Evolutionary conservation across 2,113 vertebrate species (phyloP).

Genomic region (Bufo gargarizans): DNA sequence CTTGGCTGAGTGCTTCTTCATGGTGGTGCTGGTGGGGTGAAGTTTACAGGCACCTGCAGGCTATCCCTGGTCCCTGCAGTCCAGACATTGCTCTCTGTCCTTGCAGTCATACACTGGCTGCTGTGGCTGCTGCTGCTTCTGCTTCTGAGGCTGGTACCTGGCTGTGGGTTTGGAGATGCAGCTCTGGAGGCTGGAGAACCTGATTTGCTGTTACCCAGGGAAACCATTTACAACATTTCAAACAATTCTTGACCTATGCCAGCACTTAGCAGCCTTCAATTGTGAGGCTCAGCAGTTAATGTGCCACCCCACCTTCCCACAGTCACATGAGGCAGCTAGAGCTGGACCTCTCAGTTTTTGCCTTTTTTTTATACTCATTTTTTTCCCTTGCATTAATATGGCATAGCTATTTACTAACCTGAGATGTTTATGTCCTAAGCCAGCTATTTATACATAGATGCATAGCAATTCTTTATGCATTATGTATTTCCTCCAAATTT

Average conservation of each 20-base stretch:
- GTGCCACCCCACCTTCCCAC: slow-evolving; percentile 38
- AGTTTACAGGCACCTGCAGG: slow-evolving; percentile 15
- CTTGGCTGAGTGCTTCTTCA: slow-evolving; percentile 85
- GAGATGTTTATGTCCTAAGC: background rate
- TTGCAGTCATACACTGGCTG: slow-evolving; percentile 53
- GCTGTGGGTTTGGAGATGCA: slow-evolving; percentile 63
- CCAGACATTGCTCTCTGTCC: slow-evolving; percentile 60
- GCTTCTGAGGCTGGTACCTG: slow-evolving; percentile 59
- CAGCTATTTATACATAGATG: background rate
- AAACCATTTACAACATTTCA: slow-evolving; percentile 71
- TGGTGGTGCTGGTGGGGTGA: slow-evolving; percentile 69
- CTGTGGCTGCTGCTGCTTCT: slow-evolving; percentile 24
- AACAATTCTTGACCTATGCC: slow-evolving; percentile 70
- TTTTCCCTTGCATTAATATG: slow-evolving; percentile 44
- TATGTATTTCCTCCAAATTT: slow-evolving; percentile 13
- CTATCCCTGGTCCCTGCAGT: slow-evolving; percentile 49
- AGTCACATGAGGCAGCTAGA: slow-evolving; percentile 32
- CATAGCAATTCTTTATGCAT: background rate
- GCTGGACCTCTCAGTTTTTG: background rate
- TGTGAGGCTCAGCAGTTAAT: slow-evolving; percentile 60
- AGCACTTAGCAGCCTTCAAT: slow-evolving; percentile 61
- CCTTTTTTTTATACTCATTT: background rate
- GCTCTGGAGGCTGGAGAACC: slow-evolving; percentile 62
- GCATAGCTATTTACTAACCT: slow-evolving; percentile 31
- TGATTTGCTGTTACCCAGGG: slow-evolving; percentile 73